These are phyloP conservation scores for Helarctos malayanus DNA, from an alignment of 2,797 vertebrate genomes.

Conservation along the genomic window DNA sequence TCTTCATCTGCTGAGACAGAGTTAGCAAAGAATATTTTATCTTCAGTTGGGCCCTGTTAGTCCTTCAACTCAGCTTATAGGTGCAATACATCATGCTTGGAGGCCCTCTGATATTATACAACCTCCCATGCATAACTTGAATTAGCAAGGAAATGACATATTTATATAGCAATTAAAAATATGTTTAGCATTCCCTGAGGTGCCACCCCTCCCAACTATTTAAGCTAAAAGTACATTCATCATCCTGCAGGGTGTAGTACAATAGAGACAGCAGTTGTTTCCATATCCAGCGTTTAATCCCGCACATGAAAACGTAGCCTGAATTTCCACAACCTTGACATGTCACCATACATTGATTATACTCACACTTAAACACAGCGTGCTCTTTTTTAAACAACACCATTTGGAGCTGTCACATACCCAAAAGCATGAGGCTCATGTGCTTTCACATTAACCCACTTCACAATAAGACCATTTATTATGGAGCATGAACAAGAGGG, in stretches of 20 bases:
- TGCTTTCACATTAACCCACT: constrained; percentile 18
- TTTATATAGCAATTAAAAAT: constrained; percentile 88
- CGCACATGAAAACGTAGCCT: constrained; percentile 41
- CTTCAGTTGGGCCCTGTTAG: constrained; percentile 43
- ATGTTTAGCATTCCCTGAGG: constrained; percentile 82
- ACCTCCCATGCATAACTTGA: constrained; percentile 78
- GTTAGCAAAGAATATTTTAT: constrained; percentile 73
- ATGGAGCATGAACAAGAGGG: neutral
- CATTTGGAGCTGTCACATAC: constrained; percentile 60
- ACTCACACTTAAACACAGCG: constrained; percentile 50
- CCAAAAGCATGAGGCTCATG: neutral
- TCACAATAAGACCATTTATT: constrained; percentile 50
- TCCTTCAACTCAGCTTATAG: constrained; percentile 76
- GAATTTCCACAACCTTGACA: constrained; percentile 81
- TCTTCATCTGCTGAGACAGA: constrained; percentile 76
- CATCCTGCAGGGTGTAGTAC: constrained; percentile 52
- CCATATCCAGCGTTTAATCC: constrained; percentile 58
- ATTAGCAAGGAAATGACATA: constrained; percentile 85
- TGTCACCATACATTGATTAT: constrained; percentile 72
- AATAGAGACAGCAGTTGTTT: constrained; percentile 74
- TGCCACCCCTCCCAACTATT: constrained; percentile 82
- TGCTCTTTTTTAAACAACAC: constrained; percentile 65
- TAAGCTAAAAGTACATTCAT: constrained; percentile 82
- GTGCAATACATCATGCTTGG: constrained; percentile 72
- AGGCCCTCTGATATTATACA: constrained; percentile 72